Conservation (phyloP, 2,113 vertebrate species). For the Irena cyanogastra region DNA sequence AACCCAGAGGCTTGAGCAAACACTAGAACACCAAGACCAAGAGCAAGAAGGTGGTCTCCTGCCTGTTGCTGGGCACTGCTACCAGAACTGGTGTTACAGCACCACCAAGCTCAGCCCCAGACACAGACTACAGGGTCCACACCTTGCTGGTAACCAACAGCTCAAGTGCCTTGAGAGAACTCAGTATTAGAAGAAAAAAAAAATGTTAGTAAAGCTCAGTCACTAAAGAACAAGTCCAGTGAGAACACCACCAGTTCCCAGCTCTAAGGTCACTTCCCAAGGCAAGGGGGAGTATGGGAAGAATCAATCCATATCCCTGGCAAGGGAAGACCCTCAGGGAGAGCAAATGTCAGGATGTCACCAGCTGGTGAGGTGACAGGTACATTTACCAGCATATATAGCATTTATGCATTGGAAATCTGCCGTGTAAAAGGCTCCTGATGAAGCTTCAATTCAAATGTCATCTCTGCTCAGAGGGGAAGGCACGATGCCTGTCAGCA, state of each 20-base stretch:
- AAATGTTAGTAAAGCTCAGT: not conserved
- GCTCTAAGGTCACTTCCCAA: not conserved
- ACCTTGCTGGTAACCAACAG: not conserved
- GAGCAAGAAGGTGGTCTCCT: not conserved
- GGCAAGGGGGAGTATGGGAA: not conserved
- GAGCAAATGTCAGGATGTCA: not conserved
- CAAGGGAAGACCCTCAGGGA: not conserved
- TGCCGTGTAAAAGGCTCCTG: not conserved
- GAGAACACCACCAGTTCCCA: not conserved
- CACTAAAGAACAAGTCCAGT: not conserved
- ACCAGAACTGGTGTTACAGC: not conserved
- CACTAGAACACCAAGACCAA: not conserved
- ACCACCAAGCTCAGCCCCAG: not conserved
- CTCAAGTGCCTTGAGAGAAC: not conserved
- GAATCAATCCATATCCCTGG: not conserved
- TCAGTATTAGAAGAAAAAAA: not conserved
- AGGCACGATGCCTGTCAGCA: not conserved
- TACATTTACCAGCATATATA: not conserved
- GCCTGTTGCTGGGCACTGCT: not conserved
- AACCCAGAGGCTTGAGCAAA: not conserved
- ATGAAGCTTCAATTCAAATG: conserved; percentile 27
- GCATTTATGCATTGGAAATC: not conserved
- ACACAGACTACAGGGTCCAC: not conserved
- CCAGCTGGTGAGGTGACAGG: not conserved
- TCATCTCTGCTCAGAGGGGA: not conserved